Base-by-base conservation (phyloP, 2,113 vertebrate species). In the Poeciliopsis prolifica region DNA sequence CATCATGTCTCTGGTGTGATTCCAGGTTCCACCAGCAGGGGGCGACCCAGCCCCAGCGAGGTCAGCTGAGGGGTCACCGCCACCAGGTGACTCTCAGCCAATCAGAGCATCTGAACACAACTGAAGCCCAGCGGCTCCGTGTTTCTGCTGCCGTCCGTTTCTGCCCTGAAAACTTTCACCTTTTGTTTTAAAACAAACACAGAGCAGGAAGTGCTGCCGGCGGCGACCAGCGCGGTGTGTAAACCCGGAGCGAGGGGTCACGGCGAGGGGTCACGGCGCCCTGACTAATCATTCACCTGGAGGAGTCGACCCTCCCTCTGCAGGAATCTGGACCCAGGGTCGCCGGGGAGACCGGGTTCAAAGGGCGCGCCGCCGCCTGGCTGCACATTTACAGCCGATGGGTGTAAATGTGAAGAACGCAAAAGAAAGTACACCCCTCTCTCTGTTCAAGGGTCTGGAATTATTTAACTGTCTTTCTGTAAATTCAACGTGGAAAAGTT, bases 251-350 rank as follows among this genome's bases (percentile, higher is more conserved):
- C 2, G 5, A 70, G 35, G 35, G 35, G 35, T 35, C 35, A 35
- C 35, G 9, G 35, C 35, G 35, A 70, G 35, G 35, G 35, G 35
- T 37, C 35, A 37, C 35, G 35, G 35, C 35, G 2, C 65, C 72
- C 78, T 82, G 48, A 87, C 81, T 88, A 95, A 94, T 95, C 79
- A 94, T 95, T 95, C 82, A 95, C 94, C 90, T 85, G 86, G 66
- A 26, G 68, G 68, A 42, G 24, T 29, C 74, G 60, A 90, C 88
- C 82, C 84, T 82, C 88, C 87, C 89, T 80, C 78, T 81, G 58
- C 85, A 86, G 89, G 88, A 91, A 90, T 92, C 76, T 83, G 86
- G 80, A 88, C 84, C 65, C 58, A 58, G 83, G 83, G 35, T 37
- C 2, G 35, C 35, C 35, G 10, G 35, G 10, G 35, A 11, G 10